Evolutionary conservation across 2,888 invertebrate genomes (phyloP), one percentile per base, ranked within the genome.

Genomic region (Busseola fusca): DNA sequence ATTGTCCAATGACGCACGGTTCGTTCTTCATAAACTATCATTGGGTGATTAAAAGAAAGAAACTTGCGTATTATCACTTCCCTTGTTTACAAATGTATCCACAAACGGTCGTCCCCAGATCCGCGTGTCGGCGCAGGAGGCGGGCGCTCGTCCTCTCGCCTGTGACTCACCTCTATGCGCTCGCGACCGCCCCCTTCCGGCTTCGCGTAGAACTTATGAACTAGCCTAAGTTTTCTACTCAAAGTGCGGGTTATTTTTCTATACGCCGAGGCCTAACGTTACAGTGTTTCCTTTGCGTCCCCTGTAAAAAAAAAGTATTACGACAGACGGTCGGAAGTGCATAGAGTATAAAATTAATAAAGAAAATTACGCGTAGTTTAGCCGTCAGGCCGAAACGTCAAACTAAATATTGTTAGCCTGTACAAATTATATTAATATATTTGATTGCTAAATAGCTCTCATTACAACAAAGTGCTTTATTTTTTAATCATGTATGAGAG

Each of bases 381-480:
- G 69, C 68, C 76, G 83, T 80, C 81, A 83, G 85, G 87, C 86
- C 86, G 81, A 84, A 84, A 82, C 82, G 69, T 80, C 76, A 82
- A 72, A 84, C 79, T 81, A 82, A 83, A 87, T 83, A 84, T 81
- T 84, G 78, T 91, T 91, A 90, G 92, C 90, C 90, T 91, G 91
- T 93, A 92, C 91, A 93, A 93, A 92, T 89, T 89, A 89, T 90
- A 91, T 90, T 91, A 89, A 91, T 91, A 91, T 92, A 91, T 91
- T 91, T 89, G 87, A 89, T 88, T 85, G 90, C 90, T 89, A 88
- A 86, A 84, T 90, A 89, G 89, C 91, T 92, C 92, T 91, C 91
- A 86, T 88, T 86, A 88, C 87, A 88, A 88, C 83, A 88, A 91
- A 92, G 91, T 91, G 92, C 91, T 91, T 92, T 92, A 92, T 93